Evolutionary conservation across 2,797 vertebrate genomes (phyloP).

Genomic region (Glyptemys insculpta): DNA sequence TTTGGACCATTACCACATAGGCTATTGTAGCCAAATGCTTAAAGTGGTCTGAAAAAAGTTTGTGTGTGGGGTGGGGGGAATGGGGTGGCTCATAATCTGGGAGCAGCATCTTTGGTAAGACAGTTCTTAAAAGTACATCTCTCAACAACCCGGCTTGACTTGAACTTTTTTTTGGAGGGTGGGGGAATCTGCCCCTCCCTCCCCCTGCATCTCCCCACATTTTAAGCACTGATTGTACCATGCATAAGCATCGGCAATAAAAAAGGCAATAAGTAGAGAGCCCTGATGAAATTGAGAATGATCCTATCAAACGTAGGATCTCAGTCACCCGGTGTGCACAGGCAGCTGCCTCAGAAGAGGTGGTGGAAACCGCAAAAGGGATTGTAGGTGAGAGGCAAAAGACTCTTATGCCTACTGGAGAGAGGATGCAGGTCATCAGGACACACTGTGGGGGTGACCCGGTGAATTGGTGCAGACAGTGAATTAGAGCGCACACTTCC

Average conservation of each 20-base stretch:
- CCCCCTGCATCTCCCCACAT: neutral
- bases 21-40: no score
- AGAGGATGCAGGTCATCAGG: neutral
- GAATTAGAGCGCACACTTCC: neutral
- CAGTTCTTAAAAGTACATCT: neutral
- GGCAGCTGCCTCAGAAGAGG: neutral
- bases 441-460: neutral
- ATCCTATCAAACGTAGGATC: accelerated
- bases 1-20: neutral
- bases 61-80: no score
- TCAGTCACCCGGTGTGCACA: neutral
- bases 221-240: neutral
- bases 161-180: neutral
- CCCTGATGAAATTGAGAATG: neutral
- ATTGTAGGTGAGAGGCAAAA: neutral
- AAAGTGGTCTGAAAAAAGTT: no score
- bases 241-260: neutral
- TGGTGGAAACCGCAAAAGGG: neutral
- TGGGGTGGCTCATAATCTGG: neutral
- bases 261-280: neutral
- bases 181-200: neutral
- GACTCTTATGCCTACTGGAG: neutral
- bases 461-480: accelerated
- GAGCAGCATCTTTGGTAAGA: neutral
- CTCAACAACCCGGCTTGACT: neutral